Percentiles rank a stretch among this genome's conserved stretches.
Evolutionary conservation across 2,888 invertebrate species (phyloP).

Genomic region (Eumacrocentrus americanus): DNA sequence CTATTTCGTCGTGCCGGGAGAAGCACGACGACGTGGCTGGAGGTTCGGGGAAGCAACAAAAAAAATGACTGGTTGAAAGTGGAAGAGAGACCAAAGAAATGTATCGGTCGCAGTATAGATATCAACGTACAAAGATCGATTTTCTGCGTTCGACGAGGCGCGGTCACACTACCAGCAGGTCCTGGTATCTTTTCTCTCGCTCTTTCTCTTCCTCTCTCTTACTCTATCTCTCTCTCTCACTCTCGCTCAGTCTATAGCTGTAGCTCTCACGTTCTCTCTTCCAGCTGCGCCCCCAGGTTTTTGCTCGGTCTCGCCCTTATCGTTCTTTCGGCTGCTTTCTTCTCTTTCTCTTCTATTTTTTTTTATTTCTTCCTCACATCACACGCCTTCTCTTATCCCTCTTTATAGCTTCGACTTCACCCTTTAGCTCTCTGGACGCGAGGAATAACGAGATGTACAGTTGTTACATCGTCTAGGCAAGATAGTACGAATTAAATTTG

Average conservation of each 20-base stretch:
- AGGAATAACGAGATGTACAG: conserved; percentile 11
- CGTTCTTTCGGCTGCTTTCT: conserved; percentile 33
- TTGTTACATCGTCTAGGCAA: conserved; percentile 2
- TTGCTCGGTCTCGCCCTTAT: conserved; percentile 39
- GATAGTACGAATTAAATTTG: conserved; percentile 6
- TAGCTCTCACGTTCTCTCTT: conserved; percentile 4
- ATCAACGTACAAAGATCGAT: conserved; percentile 31
- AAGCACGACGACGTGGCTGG: conserved; percentile 3
- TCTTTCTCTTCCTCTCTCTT: conserved; percentile 9
- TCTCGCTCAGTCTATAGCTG: too few species aligned
- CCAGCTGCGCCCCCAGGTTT: conserved; percentile 30
- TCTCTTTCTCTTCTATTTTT: conserved; percentile 6
- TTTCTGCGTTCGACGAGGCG: conserved; percentile 29
- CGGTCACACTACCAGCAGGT: conserved; percentile 31
- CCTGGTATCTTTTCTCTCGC: conserved; percentile 23
- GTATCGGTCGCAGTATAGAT: conserved; percentile 28
- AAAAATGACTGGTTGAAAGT: conserved; percentile 9
- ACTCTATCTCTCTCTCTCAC: too few species aligned
- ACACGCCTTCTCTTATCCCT: conserved; percentile 21
- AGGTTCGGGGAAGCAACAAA: not conserved
- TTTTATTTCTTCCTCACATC: conserved; percentile 17
- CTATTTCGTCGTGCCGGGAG: conserved; percentile 16
- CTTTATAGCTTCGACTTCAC: conserved; percentile 9
- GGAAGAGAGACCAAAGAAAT: conserved; percentile 19
- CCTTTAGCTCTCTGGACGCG: conserved; percentile 6